These are phyloP conservation scores for Limonius californicus DNA, from an alignment of 1,140 invertebrate genomes.

Conservation along the genomic window DNA sequence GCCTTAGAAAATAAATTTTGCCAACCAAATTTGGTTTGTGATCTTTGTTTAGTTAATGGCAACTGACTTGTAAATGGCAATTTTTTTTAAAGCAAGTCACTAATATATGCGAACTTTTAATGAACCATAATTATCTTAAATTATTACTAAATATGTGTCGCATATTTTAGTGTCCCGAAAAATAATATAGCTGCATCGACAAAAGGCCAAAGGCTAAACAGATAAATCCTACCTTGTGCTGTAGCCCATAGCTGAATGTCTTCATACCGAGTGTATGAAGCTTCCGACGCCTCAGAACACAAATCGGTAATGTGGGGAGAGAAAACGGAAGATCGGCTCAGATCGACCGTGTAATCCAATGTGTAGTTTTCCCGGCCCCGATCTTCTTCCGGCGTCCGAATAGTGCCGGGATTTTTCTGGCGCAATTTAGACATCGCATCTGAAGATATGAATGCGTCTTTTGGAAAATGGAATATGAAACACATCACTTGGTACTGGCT, in stretches of 20 bases:
- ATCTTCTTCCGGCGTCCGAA: slow-evolving; percentile 81
- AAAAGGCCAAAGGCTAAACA: no score
- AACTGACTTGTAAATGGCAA: no score
- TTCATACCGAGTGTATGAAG: slow-evolving; percentile 72
- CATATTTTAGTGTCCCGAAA: no score
- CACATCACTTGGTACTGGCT: slow-evolving; percentile 88
- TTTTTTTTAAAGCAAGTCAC: no score
- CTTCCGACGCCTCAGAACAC: slow-evolving; percentile 71
- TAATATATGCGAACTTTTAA: no score
- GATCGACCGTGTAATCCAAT: slow-evolving; percentile 75
- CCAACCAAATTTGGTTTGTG: no score
- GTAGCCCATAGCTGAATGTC: slow-evolving; percentile 76
- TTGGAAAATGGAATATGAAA: slow-evolving; percentile 84
- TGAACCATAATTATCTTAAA: no score
- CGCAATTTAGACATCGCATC: slow-evolving; percentile 97
- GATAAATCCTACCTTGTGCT: slow-evolving; percentile 70
- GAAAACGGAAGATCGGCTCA: slow-evolving; percentile 63
- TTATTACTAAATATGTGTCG: no score
- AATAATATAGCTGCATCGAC: no score
- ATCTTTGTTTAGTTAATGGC: no score
- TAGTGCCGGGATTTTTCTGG: slow-evolving; percentile 68
- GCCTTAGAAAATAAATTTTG: no score
- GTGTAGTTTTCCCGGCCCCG: slow-evolving; percentile 68
- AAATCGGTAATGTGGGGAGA: slow-evolving; percentile 69
- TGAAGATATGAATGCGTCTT: slow-evolving; percentile 90